A percentile compares a stretch with the other conserved stretches of the same genome.
Conservation (phyloP, 2,888 invertebrate species). For the Pomacea canaliculata region DNA sequence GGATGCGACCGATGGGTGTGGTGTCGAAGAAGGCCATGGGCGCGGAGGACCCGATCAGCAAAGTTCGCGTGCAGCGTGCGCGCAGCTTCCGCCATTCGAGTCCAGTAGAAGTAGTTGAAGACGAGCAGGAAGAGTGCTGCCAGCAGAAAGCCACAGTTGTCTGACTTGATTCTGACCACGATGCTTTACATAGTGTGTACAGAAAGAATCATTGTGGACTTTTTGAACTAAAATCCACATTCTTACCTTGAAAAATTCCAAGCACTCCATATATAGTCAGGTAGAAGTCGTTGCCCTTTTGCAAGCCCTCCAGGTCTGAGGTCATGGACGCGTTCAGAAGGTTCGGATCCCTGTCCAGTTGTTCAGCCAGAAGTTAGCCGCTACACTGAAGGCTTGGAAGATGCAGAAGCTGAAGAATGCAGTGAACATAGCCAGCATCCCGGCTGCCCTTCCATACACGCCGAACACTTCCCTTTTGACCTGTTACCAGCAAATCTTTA, state of each 20-base stretch:
- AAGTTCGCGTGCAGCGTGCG: slow-evolving; percentile 48
- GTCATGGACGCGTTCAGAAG: slow-evolving; percentile 36
- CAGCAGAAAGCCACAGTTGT: background rate
- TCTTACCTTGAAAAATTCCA: slow-evolving; percentile 28
- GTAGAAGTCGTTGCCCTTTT: slow-evolving; percentile 18
- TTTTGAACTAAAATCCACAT: too few relatives aligned
- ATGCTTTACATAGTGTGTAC: too few relatives aligned
- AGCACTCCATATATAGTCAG: slow-evolving; percentile 27
- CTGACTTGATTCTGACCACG: too few relatives aligned
- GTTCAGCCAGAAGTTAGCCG: slow-evolving; percentile 66
- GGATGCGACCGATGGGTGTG: slow-evolving; percentile 58
- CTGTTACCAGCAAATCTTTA: slow-evolving; percentile 7
- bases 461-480: slow-evolving; percentile 22
- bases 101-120: slow-evolving; percentile 24
- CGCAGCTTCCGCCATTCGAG: slow-evolving; percentile 56
- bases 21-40: slow-evolving; percentile 69
- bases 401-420: slow-evolving; percentile 31
- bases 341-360: slow-evolving; percentile 65
- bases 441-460: slow-evolving; percentile 26
- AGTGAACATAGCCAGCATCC: slow-evolving; percentile 16
- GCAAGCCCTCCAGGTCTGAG: slow-evolving; percentile 4
- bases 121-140: background rate
- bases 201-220: too few relatives aligned
- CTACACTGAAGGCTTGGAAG: slow-evolving; percentile 58
- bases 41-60: slow-evolving; percentile 50